A percentile compares a stretch with the other conserved stretches of the same genome.
Evolutionary conservation across 1,140 invertebrate genomes (phyloP).

Genomic region (Acromyrmex echinatior): DNA sequence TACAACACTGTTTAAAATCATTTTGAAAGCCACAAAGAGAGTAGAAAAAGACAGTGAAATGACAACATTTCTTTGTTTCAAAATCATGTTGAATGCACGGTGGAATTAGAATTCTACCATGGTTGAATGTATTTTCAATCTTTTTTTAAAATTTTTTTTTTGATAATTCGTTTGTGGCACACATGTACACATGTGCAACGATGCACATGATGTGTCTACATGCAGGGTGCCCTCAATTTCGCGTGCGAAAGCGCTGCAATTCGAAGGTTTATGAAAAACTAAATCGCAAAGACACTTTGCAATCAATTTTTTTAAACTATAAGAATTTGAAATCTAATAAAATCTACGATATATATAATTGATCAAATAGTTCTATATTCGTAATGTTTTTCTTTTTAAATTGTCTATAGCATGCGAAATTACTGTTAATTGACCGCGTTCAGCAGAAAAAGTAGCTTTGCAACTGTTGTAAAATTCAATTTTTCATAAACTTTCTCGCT

Average conservation of each 20-base stretch:
- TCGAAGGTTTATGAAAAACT: background rate
- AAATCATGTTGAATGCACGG: conserved; percentile 50
- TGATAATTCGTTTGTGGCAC: conserved; percentile 59
- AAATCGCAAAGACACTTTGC: background rate
- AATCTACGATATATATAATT: background rate
- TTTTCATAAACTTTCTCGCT: conserved; percentile 3
- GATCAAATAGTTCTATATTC: background rate
- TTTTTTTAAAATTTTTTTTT: conserved; percentile 32
- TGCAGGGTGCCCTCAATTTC: conserved; percentile 38
- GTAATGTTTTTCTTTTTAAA: background rate
- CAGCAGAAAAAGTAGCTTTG: too few relatives aligned
- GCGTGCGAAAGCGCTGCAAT: background rate
- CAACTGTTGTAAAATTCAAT: background rate
- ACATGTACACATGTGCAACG: conserved; percentile 56
- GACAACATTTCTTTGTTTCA: conserved; percentile 75
- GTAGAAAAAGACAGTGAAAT: conserved; percentile 81
- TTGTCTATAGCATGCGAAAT: background rate
- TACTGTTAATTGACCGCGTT: background rate
- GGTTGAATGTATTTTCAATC: background rate
- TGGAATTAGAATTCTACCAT: too few relatives aligned
- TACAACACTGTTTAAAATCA: conserved; percentile 77
- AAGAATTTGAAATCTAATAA: background rate
- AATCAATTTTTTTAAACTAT: background rate
- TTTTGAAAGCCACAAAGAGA: conserved; percentile 79
- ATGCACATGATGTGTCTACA: conserved; percentile 64